Evolutionary conservation across 2,113 vertebrate species (phyloP).

Genomic region (Mionectes macconnelli): DNA sequence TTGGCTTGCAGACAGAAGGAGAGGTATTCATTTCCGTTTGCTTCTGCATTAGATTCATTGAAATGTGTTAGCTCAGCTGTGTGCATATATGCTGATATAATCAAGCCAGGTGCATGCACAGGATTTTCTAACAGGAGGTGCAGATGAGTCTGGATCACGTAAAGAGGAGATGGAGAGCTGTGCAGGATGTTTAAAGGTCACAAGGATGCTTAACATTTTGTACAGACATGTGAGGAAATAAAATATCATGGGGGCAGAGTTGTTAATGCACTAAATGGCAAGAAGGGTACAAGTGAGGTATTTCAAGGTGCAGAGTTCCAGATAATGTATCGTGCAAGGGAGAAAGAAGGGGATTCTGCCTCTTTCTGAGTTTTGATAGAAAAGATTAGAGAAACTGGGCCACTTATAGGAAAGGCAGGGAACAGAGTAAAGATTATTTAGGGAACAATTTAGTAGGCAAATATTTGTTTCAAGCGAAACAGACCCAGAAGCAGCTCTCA

Average conservation of each 20-base stretch:
- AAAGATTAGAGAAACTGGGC: not conserved
- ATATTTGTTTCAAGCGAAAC: not conserved
- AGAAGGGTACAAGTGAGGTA: not conserved
- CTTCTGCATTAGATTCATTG: conserved; percentile 25
- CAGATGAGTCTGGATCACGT: not conserved
- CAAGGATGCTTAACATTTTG: not conserved
- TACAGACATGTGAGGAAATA: not conserved
- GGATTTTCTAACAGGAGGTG: conserved; percentile 38
- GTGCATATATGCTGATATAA: conserved; percentile 45
- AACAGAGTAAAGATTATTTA: not conserved
- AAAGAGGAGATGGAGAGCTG: conserved; percentile 16
- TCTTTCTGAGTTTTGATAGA: not conserved
- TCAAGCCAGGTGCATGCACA: conserved; percentile 54
- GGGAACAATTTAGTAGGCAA: not conserved
- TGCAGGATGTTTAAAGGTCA: conserved; percentile 43
- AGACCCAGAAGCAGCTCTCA: not conserved
- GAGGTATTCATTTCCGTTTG: conserved; percentile 43
- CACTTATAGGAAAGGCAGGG: not conserved
- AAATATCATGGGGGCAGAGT: not conserved
- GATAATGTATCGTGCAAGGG: not conserved
- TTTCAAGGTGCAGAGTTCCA: not conserved
- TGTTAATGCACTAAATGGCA: not conserved
- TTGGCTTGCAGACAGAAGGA: not conserved
- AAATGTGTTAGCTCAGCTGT: conserved; percentile 51
- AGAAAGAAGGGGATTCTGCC: not conserved